Base-by-base conservation (phyloP, 2,113 vertebrate species). In the Struthidea cinerea region DNA sequence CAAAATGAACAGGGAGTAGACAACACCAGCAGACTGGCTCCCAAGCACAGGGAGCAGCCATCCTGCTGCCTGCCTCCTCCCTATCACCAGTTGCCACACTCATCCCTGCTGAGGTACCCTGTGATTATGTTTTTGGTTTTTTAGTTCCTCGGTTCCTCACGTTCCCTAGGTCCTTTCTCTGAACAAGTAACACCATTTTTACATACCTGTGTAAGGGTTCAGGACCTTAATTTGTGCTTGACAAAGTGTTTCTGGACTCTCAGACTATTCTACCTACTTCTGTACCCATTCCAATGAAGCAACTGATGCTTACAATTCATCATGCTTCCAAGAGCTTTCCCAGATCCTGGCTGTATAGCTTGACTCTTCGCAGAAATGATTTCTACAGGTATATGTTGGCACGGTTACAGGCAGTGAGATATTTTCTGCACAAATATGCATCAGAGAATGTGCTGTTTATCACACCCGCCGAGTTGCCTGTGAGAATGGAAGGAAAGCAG, bases 11-110 rank as follows among this genome's bases (percentile, higher is more conserved):
- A 69, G 41, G 32, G n/a, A 77, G 42, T 2, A 74, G 46, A 23
- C 6, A 32, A 15, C 10, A n/a, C 20, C 15, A 41, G 3, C 16
- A 23, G 23, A 8, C 32, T 63, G 42, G 7, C 13, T 91, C 4
- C 20, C 12, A 28, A 3, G 16, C 22, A 23, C 20, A 10, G 35
- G 18, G 32, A 76, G 16, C 12, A 6, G 2, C 17, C 6, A 4
- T 23, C 39, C 69, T 59, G 20, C 33, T 77, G 27, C 50, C 46
- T 14, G 10, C 12, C 10, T 56, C 14, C 14, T 73, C 27, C 42
- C 19, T 2, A 0, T 63, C 37, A 74, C 32, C 28, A 42, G 7
- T 6, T 37, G 22, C 59, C 3, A 2, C 32, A 7, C 8, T 56
- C 41, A 53, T 24, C n/a, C 30, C 64, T 69, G 33, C 70, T 83